Evolutionary conservation across 2,888 invertebrate species (phyloP), one percentile per base, ranked within the genome.

Genomic region (Spicauda simplicius): DNA sequence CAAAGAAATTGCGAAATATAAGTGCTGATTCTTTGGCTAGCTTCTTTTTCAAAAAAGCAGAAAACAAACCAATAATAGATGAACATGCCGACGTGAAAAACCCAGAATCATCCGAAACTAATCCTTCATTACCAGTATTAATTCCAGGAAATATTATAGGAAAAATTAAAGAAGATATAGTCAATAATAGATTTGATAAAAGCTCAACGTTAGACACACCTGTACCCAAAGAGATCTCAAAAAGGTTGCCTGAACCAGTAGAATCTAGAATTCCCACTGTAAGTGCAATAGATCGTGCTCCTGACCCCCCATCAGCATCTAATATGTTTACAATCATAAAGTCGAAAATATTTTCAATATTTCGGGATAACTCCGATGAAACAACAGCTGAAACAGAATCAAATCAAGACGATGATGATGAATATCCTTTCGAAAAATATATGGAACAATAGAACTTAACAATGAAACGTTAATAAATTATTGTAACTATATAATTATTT

Each of bases 331-430:
- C 77, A 37, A 61, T 76, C 0, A 76, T 85, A 37, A 84, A 79
- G 60, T 77, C 78, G 0, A 85, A 75, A 69, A 74, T 86, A 41
- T 79, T 70, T 54, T 80, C 84, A 0, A 78, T 86, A 50, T 85
- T 86, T 55, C 59, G 69, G 16, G 78, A 82, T n/a, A n/a, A n/a
- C n/a, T n/a, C n/a, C n/a, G n/a, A n/a, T 0, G 69, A 63, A 10
- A 74, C 74, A 20, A 68, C 63, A 70, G 71, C 20, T 54, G 53
- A 54, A 14, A n/a, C 7, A 20, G 30, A 71, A 53, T 45, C 33
- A 16, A 58, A 48, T 53, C 20, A n/a, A 33, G 70, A 69, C 12
- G 45, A 66, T 4, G 66, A 66, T 2, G 65, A 65, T 10, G 66
- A 66, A 19, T 60, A 66, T 55, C 60, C 60, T n/a, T 60, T 66